phyloP scores from a whole-genome alignment of 1,140 invertebrate genomes.

The Orius insidiosus region DNA sequence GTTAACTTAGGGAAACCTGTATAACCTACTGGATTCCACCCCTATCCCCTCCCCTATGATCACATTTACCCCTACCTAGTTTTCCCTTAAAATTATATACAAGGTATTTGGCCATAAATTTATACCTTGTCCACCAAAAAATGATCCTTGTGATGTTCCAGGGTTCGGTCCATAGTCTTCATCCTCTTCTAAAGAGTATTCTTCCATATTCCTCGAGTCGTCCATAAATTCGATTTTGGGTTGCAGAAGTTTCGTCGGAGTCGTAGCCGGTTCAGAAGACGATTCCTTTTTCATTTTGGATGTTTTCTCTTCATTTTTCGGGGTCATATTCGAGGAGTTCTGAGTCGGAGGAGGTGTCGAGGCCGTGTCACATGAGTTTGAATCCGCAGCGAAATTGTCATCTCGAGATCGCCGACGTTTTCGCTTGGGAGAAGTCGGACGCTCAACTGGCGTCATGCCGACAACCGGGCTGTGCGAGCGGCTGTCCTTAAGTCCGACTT shows the following conservation, averaged over 20 bases:
- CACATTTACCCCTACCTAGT: too few relatives aligned
- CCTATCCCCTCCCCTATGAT: too few relatives aligned
- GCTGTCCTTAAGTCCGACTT: not conserved
- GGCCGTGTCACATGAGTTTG: conserved; percentile 7
- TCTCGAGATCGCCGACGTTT: conserved; percentile 5
- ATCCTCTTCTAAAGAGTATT: conserved; percentile 64
- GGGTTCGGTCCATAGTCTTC: conserved; percentile 29
- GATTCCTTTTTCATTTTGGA: conserved; percentile 21
- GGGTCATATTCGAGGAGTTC: not conserved
- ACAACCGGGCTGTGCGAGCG: conserved; percentile 4
- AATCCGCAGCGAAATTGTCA: conserved; percentile 6
- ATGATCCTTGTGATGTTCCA: conserved; percentile 21
- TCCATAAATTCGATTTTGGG: conserved; percentile 60
- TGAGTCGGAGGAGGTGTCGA: conserved; percentile 2
- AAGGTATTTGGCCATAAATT: too few relatives aligned
- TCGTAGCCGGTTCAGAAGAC: conserved; percentile 14
- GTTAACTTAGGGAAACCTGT: too few relatives aligned
- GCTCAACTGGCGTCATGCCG: conserved; percentile 6
- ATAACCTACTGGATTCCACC: too few relatives aligned
- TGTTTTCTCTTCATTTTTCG: conserved; percentile 9
- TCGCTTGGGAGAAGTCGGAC: conserved; percentile 3
- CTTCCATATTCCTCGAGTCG: conserved; percentile 50
- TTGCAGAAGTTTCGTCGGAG: conserved; percentile 26
- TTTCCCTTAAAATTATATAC: too few relatives aligned
- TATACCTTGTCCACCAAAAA: conserved; percentile 4